A percentile compares a stretch with the other conserved stretches of the same genome.
Evolutionary conservation across 2,888 invertebrate genomes (phyloP).

Genomic region (Chalcis sispes): DNA sequence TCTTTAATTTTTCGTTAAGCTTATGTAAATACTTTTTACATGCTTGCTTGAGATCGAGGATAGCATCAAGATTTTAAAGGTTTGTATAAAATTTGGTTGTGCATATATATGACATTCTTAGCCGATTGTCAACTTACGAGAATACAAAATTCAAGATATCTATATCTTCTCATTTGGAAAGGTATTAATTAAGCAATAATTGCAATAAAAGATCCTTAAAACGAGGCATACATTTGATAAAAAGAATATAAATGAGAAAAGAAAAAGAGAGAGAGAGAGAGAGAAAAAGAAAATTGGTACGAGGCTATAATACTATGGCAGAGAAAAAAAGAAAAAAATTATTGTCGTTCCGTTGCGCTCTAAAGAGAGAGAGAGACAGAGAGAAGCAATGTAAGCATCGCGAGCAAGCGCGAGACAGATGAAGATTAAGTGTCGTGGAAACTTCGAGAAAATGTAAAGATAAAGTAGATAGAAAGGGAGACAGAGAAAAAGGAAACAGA

Average conservation of each 20-base stretch:
- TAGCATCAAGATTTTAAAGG: too few species aligned
- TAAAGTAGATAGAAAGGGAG: slow-evolving; percentile 22
- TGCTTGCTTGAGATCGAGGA: too few species aligned
- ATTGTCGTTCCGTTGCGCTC: slow-evolving; percentile 23
- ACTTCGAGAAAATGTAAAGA: slow-evolving; percentile 18
- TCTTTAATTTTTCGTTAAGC: too few species aligned
- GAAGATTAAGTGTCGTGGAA: slow-evolving; percentile 53
- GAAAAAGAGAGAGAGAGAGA: neutral
- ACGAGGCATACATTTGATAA: neutral
- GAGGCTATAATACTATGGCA: neutral
- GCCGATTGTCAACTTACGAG: too few species aligned
- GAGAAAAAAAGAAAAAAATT: slow-evolving; percentile 31
- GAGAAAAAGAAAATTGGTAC: neutral
- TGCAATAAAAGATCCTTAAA: slow-evolving; percentile 1
- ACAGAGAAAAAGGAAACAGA: slow-evolving; percentile 28
- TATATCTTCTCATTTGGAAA: too few species aligned
- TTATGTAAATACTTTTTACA: too few species aligned
- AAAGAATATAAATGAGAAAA: neutral
- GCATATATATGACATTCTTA: too few species aligned
- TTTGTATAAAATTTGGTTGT: too few species aligned
- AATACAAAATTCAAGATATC: too few species aligned
- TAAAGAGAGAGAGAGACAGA: slow-evolving; percentile 8
- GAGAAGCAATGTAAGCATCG: slow-evolving; percentile 25
- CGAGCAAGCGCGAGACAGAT: slow-evolving; percentile 51
- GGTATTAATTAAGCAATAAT: neutral